phyloP scores from a whole-genome alignment of 2,797 vertebrate genomes.

The Sparus aurata region DNA sequence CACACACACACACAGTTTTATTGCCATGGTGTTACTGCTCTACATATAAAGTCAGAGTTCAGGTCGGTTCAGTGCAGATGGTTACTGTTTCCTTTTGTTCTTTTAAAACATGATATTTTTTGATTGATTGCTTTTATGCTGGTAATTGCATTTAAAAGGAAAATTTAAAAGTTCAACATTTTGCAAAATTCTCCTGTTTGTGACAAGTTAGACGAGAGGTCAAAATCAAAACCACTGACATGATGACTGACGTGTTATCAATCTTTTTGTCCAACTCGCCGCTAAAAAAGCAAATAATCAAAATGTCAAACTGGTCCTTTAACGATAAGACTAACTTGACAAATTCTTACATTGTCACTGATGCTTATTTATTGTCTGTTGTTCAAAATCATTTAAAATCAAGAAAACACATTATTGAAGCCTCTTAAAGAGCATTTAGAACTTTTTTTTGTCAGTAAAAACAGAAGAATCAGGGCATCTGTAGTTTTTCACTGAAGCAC shows the following conservation, averaged over 20 bases:
- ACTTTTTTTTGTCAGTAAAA: neutral
- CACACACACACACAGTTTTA: constrained; percentile 4
- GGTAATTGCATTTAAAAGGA: neutral
- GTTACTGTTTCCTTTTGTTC: no score
- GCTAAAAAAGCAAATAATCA: no score
- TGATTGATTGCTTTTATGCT: neutral
- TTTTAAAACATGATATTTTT: neutral
- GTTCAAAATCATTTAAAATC: neutral
- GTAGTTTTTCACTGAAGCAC: no score
- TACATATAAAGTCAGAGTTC: neutral
- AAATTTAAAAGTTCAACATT: no score
- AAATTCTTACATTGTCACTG: no score
- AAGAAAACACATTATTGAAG: neutral
- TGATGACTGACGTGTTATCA: no score
- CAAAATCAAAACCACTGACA: no score
- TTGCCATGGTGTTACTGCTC: neutral
- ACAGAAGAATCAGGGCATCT: no score
- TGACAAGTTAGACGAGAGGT: no score
- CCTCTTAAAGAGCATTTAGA: neutral
- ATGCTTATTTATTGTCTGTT: neutral
- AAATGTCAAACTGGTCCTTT: no score
- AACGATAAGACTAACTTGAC: neutral
- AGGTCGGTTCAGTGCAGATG: neutral
- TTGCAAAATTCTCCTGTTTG: no score
- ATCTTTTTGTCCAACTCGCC: no score